Base-by-base conservation (phyloP, 2,113 vertebrate species). In the Gila orcuttii region DNA sequence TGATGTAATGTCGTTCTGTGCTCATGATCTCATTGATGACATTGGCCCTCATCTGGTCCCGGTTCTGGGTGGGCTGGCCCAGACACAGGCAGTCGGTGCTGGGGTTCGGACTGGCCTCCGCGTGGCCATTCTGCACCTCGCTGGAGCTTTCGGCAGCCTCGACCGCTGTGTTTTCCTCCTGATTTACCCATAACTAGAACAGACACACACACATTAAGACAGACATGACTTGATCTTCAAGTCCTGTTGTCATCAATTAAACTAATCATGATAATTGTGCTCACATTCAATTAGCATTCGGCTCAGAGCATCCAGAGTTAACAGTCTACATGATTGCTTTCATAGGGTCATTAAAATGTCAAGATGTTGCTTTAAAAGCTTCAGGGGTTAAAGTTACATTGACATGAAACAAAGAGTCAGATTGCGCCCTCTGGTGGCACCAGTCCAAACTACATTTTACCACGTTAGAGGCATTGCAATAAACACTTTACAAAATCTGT, bases 21-120 rank as follows among this genome's bases (percentile, higher is more conserved):
- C 97, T 99, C 98, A 99, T 99, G 91, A 99, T 99, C 93, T 99
- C 98, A 84, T 99, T 99, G 95, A 99, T 99, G 95, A 99, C 98
- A 23, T 99, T 99, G 86, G 98, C 97, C 91, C 98, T 97, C 98
- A 99, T 99, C 94, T 99, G 98, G 94, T 99, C 97, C 28, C 98
- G 95, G 95, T 99, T 99, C 94, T 99, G 98, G 28, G 97, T 94
- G 55, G 96, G 96, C 79, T 97, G 96, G 91, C 98, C 96, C 86
- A 99, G 94, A 90, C 98, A 99, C 81, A 99, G 95, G 94, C 98
- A 99, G 94, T 99, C 98, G 73, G 97, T 96, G 88, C 95, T 96
- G 55, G 97, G 96, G 93, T 99, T 90, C 4, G 89, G 89, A 80
- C 89, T 90, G 45, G 87, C 82, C 83, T 90, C 98, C 93, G 98